These are phyloP conservation scores for Strigamia maritima DNA, from an alignment of 2,888 invertebrate species.

Conservation along the genomic window DNA sequence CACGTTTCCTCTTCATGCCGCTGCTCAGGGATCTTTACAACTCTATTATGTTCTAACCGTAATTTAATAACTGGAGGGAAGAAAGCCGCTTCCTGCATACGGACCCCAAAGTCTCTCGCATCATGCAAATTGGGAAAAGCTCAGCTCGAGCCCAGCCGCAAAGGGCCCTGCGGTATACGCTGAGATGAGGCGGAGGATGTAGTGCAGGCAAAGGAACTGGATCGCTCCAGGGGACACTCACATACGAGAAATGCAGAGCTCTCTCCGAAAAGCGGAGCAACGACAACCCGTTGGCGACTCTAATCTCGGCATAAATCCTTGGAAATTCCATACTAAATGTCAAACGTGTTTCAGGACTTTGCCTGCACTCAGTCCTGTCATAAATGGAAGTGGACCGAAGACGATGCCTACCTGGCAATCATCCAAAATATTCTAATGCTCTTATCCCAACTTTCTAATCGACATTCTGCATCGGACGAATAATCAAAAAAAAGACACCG, in stretches of 20 bases:
- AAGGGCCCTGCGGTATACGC: conserved; percentile 12
- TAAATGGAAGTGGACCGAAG: conserved; percentile 17
- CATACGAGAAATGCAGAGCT: background rate
- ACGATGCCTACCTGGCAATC: conserved; percentile 8
- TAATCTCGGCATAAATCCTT: conserved; percentile 24
- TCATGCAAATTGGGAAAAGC: conserved; percentile 21
- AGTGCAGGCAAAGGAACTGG: background rate
- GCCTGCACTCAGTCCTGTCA: conserved; percentile 15
- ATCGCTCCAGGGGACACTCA: conserved; percentile 26
- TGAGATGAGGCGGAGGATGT: background rate
- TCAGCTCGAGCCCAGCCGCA: conserved; percentile 7
- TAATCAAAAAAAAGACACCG: conserved; percentile 1
- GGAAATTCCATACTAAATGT: conserved; percentile 17
- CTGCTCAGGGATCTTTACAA: conserved; percentile 31
- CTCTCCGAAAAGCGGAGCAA: background rate
- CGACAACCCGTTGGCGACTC: conserved; percentile 18
- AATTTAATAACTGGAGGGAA: conserved; percentile 29
- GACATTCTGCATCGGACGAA: background rate
- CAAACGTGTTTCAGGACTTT: conserved; percentile 20
- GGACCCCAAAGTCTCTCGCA: conserved; percentile 11
- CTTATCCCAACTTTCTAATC: background rate
- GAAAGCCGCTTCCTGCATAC: conserved; percentile 11
- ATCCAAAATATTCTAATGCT: conserved; percentile 6
- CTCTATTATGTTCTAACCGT: conserved; percentile 34
- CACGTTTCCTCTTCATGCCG: conserved; percentile 20